phyloP scores from a whole-genome alignment of 53 echinoderm and acorn worm genomes.

The Astropecten irregularis region DNA sequence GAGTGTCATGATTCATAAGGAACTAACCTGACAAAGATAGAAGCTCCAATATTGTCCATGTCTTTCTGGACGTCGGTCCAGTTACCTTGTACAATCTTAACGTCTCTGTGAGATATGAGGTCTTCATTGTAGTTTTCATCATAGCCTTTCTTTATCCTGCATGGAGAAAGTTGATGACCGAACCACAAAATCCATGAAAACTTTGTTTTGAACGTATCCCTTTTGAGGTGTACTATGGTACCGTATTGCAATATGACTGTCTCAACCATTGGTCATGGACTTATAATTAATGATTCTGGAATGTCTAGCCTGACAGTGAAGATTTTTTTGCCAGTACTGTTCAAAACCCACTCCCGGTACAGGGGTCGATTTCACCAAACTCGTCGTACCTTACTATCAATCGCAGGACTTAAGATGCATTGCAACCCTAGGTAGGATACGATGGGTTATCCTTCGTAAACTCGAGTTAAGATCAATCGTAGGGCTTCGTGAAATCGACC shows the following conservation, averaged over 20 bases:
- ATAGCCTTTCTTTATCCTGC: not conserved
- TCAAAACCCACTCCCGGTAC: too few species aligned
- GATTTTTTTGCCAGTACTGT: too few species aligned
- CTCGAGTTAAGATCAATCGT: too few species aligned
- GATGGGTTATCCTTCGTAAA: too few species aligned
- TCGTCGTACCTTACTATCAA: too few species aligned
- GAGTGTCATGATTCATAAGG: too few species aligned
- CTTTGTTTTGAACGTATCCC: not conserved
- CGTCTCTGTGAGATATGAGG: constrained; percentile 3
- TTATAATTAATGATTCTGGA: too few species aligned
- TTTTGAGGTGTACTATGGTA: not conserved
- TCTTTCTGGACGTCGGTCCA: constrained; percentile 7
- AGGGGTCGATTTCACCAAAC: too few species aligned
- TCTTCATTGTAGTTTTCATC: constrained; percentile 1
- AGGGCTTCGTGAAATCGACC: too few species aligned
- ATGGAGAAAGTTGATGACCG: not conserved
- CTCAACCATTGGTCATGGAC: not conserved
- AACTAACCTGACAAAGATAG: constrained; percentile 35
- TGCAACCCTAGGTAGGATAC: too few species aligned
- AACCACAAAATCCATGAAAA: not conserved
- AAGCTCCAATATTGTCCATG: constrained; percentile 9
- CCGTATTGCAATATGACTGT: not conserved
- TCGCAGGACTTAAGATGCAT: too few species aligned
- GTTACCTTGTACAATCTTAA: constrained; percentile 1
- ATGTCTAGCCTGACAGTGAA: too few species aligned